Evolutionary conservation across 1,140 invertebrate genomes (phyloP).

Genomic region (Leptoteleia sp.): DNA sequence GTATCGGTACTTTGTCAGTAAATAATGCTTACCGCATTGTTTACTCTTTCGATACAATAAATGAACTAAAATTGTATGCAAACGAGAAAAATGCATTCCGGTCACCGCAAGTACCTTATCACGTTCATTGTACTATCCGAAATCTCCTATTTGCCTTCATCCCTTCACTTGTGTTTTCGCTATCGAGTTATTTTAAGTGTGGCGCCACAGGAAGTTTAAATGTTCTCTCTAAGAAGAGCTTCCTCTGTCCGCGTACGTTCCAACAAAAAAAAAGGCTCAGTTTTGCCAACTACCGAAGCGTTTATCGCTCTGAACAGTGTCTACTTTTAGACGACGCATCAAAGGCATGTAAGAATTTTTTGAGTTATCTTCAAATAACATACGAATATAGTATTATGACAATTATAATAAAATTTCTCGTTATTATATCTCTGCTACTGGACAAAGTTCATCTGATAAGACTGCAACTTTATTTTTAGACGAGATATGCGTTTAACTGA

Average conservation of each 20-base stretch:
- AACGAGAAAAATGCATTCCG: too few relatives aligned
- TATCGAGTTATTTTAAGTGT: conserved; percentile 65
- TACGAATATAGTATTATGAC: conserved; percentile 19
- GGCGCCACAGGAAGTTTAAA: conserved; percentile 64
- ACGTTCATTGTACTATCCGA: conserved; percentile 33
- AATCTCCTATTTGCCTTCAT: conserved; percentile 27
- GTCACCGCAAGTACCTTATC: conserved; percentile 15
- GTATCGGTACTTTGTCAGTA: too few relatives aligned
- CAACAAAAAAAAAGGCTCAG: conserved; percentile 39
- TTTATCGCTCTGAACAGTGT: conserved; percentile 55
- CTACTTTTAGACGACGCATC: conserved; percentile 60
- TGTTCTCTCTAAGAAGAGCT: conserved; percentile 41
- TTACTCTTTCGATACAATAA: too few relatives aligned
- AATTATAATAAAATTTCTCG: conserved; percentile 19
- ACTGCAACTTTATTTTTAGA: too few relatives aligned
- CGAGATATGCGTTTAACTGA: too few relatives aligned
- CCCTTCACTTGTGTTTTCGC: conserved; percentile 38
- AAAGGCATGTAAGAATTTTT: conserved; percentile 39
- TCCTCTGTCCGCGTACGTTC: conserved; percentile 46
- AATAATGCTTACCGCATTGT: too few relatives aligned
- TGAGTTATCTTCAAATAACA: conserved; percentile 23
- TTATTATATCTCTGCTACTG: neutral
- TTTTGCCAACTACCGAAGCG: conserved; percentile 64
- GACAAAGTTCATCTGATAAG: neutral
- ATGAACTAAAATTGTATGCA: too few relatives aligned